Percentiles rank a stretch among this genome's conserved stretches.
phyloP scores from a whole-genome alignment of 2,113 vertebrate genomes.

The Nansenia antarctica region DNA sequence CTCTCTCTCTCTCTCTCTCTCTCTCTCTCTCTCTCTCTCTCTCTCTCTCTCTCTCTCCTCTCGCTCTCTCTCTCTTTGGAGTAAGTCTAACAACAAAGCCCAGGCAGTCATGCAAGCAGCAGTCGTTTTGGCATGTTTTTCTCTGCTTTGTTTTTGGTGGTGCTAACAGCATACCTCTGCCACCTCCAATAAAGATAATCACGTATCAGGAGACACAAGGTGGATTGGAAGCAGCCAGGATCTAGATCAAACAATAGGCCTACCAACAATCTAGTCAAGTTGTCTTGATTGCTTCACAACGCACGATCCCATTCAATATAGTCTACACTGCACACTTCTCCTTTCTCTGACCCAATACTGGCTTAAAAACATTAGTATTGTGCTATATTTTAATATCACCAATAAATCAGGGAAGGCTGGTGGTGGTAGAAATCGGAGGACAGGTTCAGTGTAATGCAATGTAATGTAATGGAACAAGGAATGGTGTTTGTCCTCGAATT shows the following conservation, averaged over 20 bases:
- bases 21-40: too few relatives aligned
- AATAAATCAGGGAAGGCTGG: too few relatives aligned
- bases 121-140: neutral
- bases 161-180: slow-evolving; percentile 1
- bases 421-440: too few relatives aligned
- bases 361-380: too few relatives aligned
- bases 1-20: too few relatives aligned
- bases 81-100: neutral
- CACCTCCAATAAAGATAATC: slow-evolving; percentile 16
- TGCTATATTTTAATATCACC: too few relatives aligned
- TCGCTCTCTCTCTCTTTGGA: neutral
- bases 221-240: neutral
- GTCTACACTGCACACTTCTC: neutral
- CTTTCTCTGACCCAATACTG: too few relatives aligned
- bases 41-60: too few relatives aligned
- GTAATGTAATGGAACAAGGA: too few relatives aligned
- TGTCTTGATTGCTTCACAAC: neutral
- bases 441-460: too few relatives aligned
- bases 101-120: neutral
- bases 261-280: neutral
- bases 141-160: neutral
- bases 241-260: neutral
- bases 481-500: too few relatives aligned
- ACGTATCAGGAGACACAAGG: slow-evolving; percentile 11
- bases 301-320: neutral